phyloP scores from a whole-genome alignment of 2,888 invertebrate species.

The Diplazon laetatorius region DNA sequence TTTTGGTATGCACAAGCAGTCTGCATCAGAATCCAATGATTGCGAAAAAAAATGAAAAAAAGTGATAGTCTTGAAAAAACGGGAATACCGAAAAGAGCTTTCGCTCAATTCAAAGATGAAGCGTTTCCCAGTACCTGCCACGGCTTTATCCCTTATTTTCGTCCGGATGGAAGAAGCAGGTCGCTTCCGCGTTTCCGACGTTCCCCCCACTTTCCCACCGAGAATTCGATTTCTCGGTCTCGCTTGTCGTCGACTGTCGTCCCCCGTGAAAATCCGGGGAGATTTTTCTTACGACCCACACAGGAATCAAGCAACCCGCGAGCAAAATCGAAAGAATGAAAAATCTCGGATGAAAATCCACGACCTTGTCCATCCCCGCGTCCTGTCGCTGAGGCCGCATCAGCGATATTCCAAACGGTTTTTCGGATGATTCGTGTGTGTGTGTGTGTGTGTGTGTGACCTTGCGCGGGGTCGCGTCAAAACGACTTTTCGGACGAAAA shows the following conservation, averaged over 20 bases:
- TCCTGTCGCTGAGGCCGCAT: not conserved
- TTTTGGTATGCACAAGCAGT: conserved; percentile 8
- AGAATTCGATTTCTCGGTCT: conserved; percentile 13
- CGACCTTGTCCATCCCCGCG: conserved; percentile 61
- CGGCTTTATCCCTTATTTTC: conserved; percentile 22
- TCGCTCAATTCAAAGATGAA: conserved; percentile 60
- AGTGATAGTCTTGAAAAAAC: conserved; percentile 27
- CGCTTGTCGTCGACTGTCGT: conserved; percentile 32
- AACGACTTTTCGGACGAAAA: conserved; percentile 42
- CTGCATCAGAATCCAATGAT: conserved; percentile 15
- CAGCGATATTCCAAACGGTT: conserved; percentile 18
- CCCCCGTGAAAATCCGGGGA: conserved; percentile 6
- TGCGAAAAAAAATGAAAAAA: conserved; percentile 17
- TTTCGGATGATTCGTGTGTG: conserved; percentile 52
- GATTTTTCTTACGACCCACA: conserved; percentile 41
- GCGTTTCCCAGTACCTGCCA: conserved; percentile 41
- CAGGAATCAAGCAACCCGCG: conserved; percentile 53
- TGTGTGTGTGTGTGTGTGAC: too few relatives aligned
- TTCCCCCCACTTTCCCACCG: not conserved
- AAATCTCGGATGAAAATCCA: conserved; percentile 66
- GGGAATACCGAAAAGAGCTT: conserved; percentile 30
- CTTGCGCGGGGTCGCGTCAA: conserved; percentile 52
- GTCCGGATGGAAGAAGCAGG: conserved; percentile 1
- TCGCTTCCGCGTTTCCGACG: conserved; percentile 17
- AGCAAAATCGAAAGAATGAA: conserved; percentile 69